Conservation (phyloP, 2,113 vertebrate species). For the Lutjanus erythropterus region DNA sequence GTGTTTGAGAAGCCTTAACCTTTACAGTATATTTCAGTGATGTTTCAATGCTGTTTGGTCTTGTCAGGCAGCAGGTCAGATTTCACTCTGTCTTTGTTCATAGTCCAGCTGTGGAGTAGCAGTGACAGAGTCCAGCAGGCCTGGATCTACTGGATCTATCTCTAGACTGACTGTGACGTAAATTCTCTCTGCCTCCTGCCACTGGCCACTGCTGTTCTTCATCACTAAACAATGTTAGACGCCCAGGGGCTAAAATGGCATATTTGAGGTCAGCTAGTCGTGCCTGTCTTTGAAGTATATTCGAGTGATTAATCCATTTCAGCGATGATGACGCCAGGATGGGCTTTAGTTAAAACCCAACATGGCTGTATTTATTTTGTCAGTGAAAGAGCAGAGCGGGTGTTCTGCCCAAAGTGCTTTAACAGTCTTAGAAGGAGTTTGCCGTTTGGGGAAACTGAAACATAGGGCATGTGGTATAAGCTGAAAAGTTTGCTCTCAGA, state of each 20-base stretch:
- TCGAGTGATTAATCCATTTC: constrained; percentile 16
- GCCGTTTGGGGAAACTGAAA: background rate
- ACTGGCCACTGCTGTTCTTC: background rate
- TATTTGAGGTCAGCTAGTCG: background rate
- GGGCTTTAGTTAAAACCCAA: constrained; percentile 3
- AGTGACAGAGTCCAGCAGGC: constrained; percentile 33
- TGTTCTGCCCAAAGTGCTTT: background rate
- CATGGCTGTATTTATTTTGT: constrained; percentile 3
- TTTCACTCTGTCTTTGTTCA: constrained; percentile 12
- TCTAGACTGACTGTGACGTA: constrained; percentile 13
- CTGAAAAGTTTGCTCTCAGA: background rate
- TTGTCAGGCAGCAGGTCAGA: constrained; percentile 3
- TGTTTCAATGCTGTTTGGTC: constrained; percentile 11
- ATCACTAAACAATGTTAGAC: constrained; percentile 8
- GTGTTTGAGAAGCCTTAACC: constrained; percentile 4
- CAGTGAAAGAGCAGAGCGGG: accelerated
- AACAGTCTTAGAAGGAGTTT: background rate
- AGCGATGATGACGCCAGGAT: background rate
- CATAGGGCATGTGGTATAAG: background rate
- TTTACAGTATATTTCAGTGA: constrained; percentile 7
- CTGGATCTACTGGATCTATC: constrained; percentile 19
- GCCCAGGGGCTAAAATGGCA: background rate
- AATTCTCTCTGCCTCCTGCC: constrained; percentile 17
- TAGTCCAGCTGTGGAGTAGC: constrained; percentile 12
- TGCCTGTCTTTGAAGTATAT: background rate